These are phyloP conservation scores for Chelon auratus DNA, from an alignment of 2,797 vertebrate species.

Conservation along the genomic window DNA sequence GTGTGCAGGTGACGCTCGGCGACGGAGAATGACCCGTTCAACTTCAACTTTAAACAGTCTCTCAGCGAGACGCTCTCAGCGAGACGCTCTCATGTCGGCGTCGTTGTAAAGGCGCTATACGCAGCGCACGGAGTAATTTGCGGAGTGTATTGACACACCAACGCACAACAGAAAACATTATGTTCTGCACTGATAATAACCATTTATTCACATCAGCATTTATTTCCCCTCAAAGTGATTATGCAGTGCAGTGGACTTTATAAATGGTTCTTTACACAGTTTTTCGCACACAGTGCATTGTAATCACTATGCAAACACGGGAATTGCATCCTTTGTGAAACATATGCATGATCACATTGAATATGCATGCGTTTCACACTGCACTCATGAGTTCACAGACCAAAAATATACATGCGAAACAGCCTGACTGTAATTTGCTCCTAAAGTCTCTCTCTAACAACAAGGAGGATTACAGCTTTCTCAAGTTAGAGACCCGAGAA, in stretches of 20 bases:
- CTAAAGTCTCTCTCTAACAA: conserved; percentile 46
- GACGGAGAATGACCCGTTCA: conserved; percentile 50
- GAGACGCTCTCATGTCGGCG: conserved; percentile 24
- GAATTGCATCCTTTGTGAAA: conserved; percentile 49
- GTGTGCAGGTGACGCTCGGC: conserved; percentile 75
- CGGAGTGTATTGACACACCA: not conserved
- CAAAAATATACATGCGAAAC: conserved; percentile 73
- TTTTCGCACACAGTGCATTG: conserved; percentile 17
- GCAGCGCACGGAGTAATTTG: conserved; percentile 13
- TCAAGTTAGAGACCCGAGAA: conserved; percentile 38
- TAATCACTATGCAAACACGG: conserved; percentile 60
- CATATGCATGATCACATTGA: conserved; percentile 62
- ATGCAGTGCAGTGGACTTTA: conserved; percentile 35
- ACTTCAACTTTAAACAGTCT: conserved; percentile 25
- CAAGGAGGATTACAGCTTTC: conserved; percentile 51
- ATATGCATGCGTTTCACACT: conserved; percentile 77
- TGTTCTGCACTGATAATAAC: conserved; percentile 43
- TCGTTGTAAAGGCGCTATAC: conserved; percentile 8
- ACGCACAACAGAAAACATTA: conserved; percentile 47
- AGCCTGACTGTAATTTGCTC: conserved; percentile 58
- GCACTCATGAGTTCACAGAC: conserved; percentile 69
- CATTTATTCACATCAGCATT: conserved; percentile 51
- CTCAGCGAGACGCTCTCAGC: conserved; percentile 27
- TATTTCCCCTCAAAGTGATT: conserved; percentile 53
- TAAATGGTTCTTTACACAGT: conserved; percentile 50